Base-by-base conservation (phyloP, 2,888 invertebrate species). In the Petrolisthes manimaculis region DNA sequence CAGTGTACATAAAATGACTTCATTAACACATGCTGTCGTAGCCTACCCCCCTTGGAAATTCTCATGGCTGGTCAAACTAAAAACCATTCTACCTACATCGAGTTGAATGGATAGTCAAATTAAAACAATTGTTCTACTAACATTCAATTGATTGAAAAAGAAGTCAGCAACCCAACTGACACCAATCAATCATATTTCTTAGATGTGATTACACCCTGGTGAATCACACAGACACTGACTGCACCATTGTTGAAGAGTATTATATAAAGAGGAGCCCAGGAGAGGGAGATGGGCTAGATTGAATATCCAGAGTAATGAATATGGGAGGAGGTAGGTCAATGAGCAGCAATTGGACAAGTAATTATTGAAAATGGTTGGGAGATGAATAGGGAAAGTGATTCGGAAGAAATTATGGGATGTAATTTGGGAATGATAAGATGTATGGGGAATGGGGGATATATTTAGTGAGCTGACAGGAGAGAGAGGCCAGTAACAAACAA, bases 161-260 rank as follows among this genome's bases (percentile, higher is more conserved):
- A 14, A 71, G 71, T 71, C 71, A 71, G 71, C 71, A n/a, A 71
- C 71, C 71, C 71, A 71, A 71, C 71, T n/a, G 14, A 71, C 14
- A 71, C 71, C 71, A 21, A n/a, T 71, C 71, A 14, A 21, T 21
- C 21, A 21, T n/a, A 71, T 71, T 71, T n/a, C 6, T 18, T 21
- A 21, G 14, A 21, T 21, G 21, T 71, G 5, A n/a, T 71, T n/a
- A 71, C 71, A 61, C 67, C 18, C 4, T n/a, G 14, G 71, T 21
- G 21, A 71, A n/a, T 21, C n/a, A n/a, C 21, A 71, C 71, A 71
- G 71, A 71, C 71, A 71, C 71, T 21, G 71, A 71, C 71, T 21
- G 71, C 71, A 71, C 71, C 71, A 71, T 71, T 71, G n/a, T 71
- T 71, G 21, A 18, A 71, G 71, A 71, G 71, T 71, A 71, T 71